Base-by-base conservation (phyloP, 92 coral and sea anemone species). In the Hydrozoanthus gracilis region DNA sequence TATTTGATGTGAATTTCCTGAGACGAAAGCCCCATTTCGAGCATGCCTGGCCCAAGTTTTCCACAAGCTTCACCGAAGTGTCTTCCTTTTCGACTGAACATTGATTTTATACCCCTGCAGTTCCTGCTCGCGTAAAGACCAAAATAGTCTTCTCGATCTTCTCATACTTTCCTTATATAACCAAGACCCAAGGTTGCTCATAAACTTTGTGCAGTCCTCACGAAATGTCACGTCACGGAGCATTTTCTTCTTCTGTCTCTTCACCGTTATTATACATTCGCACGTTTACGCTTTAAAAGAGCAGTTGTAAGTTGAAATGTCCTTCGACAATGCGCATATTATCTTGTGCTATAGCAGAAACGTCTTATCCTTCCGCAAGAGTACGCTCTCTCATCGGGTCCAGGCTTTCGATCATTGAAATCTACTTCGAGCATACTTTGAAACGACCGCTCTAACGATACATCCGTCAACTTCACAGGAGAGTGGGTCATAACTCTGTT, bases 241-340 rank as follows among this genome's bases (percentile, higher is more conserved):
- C 90, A 90, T 80, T 50, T 87, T 79, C 71, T 73, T 58, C 82
- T 46, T 86, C 68, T 80, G 90, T 2, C 39, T 27, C 39, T 27
- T 27, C 39, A 27, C 39, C 39, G 39, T 27, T 27, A 27, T 27
- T 27, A 3, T 74, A 88, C 87, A 90, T 77, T n/a, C 9, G 68
- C 5, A 87, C 76, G 49, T 65, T 66, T 27, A 83, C 83, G 17
- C 65, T 67, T 20, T 83, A 74, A 49, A 87, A 90, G 44, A 90
- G 88, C 69, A 90, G 87, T 46, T 88, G 90, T 8, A 90, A 64
- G 45, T 90, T 86, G 48, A 82, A 87, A 51, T 91, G 93, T 10
- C 91, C 93, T 61, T 91, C 82, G 13, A 77, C 83, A 51, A 54
- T 45, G 14, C 77, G 86, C 27, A 83, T 55, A 8, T 72, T 60